Evolutionary conservation across 1,140 invertebrate species (phyloP).

Genomic region (Caerostris darwini): DNA sequence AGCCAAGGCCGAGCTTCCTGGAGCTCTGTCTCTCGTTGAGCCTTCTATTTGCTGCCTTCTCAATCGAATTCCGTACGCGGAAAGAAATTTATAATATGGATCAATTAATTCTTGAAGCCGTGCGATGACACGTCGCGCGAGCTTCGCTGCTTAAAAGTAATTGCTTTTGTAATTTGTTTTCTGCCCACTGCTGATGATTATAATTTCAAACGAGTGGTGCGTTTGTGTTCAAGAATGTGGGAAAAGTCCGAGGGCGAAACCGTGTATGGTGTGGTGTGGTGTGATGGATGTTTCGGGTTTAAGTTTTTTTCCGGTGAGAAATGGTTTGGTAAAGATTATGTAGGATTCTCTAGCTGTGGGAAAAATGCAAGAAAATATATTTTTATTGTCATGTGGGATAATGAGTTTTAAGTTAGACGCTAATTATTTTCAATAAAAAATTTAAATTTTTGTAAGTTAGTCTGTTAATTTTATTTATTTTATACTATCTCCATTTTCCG

Average conservation of each 20-base stretch:
- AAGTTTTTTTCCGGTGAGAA: no score
- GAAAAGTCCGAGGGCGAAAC: neutral
- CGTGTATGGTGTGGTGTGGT: neutral
- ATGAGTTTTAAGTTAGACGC: no score
- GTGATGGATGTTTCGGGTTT: no score
- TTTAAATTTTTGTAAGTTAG: no score
- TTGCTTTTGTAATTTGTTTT: neutral
- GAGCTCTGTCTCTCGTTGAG: neutral
- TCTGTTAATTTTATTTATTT: no score
- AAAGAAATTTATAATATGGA: constrained; percentile 14
- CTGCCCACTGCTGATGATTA: neutral
- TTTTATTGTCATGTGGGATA: no score
- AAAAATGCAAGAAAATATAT: no score
- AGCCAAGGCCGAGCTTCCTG: no score
- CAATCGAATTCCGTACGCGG: neutral
- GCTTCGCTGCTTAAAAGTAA: neutral
- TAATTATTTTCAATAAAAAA: no score
- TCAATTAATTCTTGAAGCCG: neutral
- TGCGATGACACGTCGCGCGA: neutral
- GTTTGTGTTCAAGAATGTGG: neutral
- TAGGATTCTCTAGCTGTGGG: no score
- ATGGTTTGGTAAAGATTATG: no score
- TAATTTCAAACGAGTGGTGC: neutral
- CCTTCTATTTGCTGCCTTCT: neutral
- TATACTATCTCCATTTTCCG: no score